Base-by-base conservation (phyloP, 2,888 invertebrate genomes). In the Acrobasis repandana region DNA sequence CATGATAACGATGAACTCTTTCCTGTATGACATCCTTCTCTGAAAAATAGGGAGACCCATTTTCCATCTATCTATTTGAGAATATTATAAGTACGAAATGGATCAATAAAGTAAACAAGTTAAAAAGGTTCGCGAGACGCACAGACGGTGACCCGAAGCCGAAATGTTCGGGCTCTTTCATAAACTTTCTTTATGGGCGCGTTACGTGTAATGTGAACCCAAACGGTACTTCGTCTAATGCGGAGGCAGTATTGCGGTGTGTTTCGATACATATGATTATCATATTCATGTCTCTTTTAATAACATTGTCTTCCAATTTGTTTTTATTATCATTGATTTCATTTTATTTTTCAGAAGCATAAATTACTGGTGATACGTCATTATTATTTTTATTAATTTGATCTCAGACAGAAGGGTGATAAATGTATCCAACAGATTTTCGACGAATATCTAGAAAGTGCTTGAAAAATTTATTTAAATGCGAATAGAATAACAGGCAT, bases 171-270 rank as follows among this genome's bases (percentile, higher is more conserved):
- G 72, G 69, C 67, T 64, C 62, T 63, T 76, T 74, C 75, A 80
- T 81, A 77, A 80, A 82, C 68, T 70, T 75, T 64, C 74, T 82
- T 83, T 82, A 85, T 80, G 64, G 67, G 61, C 61, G 63, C 73
- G 70, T 77, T 77, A 75, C 65, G 71, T 77, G 75, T 76, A 80
- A 82, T 74, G 76, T 66, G 68, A 66, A 67, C 66, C 61, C 65
- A 63, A 75, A 65, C 64, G 67, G 72, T 67, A 71, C 71, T 76
- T 71, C 66, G 63, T 63, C 63, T 77, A 74, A 79, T 74, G 70
- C 67, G 64, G 47, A 20, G 14, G 14, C 18, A 43, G 10, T 38
- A 20, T 38, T 9, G 34, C 52, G 52, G 16, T 51, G 5, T 28
- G 67, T 8, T n/a, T 67, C 65, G 67, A 67, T 63, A 61, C 60